A percentile compares a stretch with the other conserved stretches of the same genome.
Conservation (phyloP, 2,113 vertebrate genomes). For the Nicator chloris region DNA sequence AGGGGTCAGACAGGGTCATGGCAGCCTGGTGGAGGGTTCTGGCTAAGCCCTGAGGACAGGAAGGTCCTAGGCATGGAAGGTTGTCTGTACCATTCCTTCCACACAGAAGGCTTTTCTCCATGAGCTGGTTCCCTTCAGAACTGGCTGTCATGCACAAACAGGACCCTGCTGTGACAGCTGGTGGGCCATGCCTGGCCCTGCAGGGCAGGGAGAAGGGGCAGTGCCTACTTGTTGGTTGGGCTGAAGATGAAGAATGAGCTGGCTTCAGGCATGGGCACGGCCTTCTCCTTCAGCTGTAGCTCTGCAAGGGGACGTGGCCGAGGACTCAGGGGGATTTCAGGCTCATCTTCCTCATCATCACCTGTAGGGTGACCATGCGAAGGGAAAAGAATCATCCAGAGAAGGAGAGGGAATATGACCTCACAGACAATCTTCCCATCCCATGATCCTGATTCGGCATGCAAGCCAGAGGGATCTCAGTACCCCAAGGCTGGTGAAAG, state of each 20-base stretch:
- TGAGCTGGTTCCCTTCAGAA: not conserved
- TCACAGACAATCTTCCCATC: not conserved
- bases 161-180: not conserved
- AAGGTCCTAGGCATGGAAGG: not conserved
- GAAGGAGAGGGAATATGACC: not conserved
- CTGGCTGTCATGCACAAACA: not conserved
- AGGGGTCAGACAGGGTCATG: not conserved
- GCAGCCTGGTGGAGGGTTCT: not conserved
- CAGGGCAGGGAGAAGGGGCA: not conserved
- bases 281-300: conserved; percentile 95
- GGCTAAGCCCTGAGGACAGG: not conserved
- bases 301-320: conserved; percentile 94
- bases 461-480: not conserved
- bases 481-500: not conserved
- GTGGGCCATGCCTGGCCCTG: not conserved
- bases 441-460: not conserved
- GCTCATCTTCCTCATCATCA: conserved; percentile 95
- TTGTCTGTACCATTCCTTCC: not conserved
- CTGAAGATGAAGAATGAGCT: conserved; percentile 97
- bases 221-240: conserved; percentile 91
- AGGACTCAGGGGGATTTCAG: conserved; percentile 91
- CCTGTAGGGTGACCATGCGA: conserved; percentile 58
- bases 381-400: not conserved
- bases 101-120: not conserved
- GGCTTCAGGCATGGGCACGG: conserved; percentile 92